Conservation (phyloP, 2,113 vertebrate genomes). For the Acrocephalus arundinaceus region DNA sequence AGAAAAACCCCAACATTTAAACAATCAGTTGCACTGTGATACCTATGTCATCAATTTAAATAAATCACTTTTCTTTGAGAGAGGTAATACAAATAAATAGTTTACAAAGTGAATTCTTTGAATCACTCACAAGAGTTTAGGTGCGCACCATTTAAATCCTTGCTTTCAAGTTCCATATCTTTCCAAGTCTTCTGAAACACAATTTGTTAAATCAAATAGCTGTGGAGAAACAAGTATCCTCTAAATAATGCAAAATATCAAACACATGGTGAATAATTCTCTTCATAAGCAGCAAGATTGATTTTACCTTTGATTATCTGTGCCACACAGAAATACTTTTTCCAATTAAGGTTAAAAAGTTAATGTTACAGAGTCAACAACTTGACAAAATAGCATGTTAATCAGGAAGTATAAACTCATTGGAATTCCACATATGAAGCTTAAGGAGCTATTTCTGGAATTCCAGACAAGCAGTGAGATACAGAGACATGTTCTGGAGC, state of each 20-base stretch:
- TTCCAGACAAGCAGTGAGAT: neutral
- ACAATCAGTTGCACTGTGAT: neutral
- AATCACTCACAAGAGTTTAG: neutral
- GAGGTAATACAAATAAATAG: neutral
- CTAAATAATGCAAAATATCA: slow-evolving; percentile 69
- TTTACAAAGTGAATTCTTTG: neutral
- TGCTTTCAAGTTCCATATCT: neutral
- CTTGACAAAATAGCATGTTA: slow-evolving; percentile 61
- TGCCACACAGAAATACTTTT: slow-evolving; percentile 44
- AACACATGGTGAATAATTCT: slow-evolving; percentile 41
- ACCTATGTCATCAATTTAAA: neutral
- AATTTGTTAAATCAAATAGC: slow-evolving; percentile 43
- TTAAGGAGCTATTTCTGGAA: slow-evolving; percentile 27
- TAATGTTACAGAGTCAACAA: slow-evolving; percentile 58
- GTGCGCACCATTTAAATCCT: neutral
- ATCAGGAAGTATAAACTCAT: slow-evolving; percentile 55
- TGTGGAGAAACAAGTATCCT: slow-evolving; percentile 29
- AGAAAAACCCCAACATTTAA: neutral
- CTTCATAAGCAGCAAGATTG: slow-evolving; percentile 50
- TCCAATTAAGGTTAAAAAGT: slow-evolving; percentile 67
- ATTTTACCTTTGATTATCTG: slow-evolving; percentile 69
- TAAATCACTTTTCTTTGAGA: neutral
- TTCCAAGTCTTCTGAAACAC: neutral
- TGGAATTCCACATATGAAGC: slow-evolving; percentile 22
- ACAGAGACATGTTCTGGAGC: neutral